phyloP scores from a whole-genome alignment of 1,140 invertebrate genomes.

The Sipha flava region DNA sequence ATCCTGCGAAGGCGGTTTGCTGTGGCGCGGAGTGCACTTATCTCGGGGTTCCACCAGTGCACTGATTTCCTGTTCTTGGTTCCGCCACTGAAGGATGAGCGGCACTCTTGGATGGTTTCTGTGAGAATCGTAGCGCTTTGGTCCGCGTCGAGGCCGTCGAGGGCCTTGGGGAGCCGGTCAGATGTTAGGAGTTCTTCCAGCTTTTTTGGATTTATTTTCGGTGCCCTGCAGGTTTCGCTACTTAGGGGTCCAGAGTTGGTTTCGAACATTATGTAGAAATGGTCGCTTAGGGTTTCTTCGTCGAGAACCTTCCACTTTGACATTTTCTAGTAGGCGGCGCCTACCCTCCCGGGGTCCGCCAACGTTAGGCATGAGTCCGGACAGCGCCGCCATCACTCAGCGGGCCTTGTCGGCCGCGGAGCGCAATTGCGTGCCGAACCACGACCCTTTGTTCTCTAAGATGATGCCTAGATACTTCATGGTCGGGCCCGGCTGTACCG shows the following conservation, averaged over 20 bases:
- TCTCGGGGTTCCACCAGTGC: neutral
- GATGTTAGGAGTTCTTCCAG: neutral
- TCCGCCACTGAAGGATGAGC: neutral
- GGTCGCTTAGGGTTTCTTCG: neutral
- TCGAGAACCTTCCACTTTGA: neutral
- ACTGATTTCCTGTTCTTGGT: neutral
- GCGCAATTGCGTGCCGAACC: neutral
- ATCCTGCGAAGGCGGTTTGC: neutral
- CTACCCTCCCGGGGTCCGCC: neutral
- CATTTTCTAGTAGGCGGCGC: neutral
- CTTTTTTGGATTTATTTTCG: neutral
- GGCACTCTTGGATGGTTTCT: neutral
- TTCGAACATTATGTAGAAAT: neutral
- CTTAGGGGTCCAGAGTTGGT: neutral
- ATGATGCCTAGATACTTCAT: neutral
- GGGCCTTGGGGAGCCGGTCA: neutral
- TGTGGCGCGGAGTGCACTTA: neutral
- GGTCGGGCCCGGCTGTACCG: neutral
- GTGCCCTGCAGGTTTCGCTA: neutral
- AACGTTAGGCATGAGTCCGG: neutral
- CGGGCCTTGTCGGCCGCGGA: neutral
- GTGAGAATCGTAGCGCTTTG: neutral
- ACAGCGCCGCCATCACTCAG: neutral
- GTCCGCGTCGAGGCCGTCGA: neutral
- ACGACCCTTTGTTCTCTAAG: neutral